Evolutionary conservation across 2,888 invertebrate species (phyloP).

Genomic region (Plagiodera versicolora): DNA sequence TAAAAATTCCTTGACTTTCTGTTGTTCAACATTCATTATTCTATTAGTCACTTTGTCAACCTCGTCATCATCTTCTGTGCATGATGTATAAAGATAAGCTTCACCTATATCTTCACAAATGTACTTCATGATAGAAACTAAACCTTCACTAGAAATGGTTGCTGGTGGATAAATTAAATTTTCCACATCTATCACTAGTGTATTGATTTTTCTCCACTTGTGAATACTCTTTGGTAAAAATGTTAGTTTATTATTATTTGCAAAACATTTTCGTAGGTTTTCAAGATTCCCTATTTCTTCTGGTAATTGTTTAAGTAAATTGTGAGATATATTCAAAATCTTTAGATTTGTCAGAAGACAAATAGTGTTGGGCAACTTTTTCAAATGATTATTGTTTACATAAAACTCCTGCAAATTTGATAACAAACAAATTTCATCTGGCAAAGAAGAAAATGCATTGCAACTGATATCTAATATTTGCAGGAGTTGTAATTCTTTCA

Average conservation of each 20-base stretch:
- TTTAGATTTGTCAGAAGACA: constrained; percentile 65
- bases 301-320: constrained; percentile 67
- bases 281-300: constrained; percentile 65
- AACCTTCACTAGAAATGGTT: constrained; percentile 63
- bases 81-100: background rate
- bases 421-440: constrained; percentile 67
- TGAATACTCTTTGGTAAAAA: constrained; percentile 68
- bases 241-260: constrained; percentile 62
- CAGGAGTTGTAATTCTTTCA: constrained; percentile 69
- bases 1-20: constrained; percentile 58
- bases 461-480: constrained; percentile 67
- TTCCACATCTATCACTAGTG: constrained; percentile 64
- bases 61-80: background rate
- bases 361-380: constrained; percentile 69
- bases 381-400: constrained; percentile 71
- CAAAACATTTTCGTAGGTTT: constrained; percentile 62
- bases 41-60: background rate
- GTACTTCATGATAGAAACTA: constrained; percentile 67
- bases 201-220: constrained; percentile 63
- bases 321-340: constrained; percentile 71
- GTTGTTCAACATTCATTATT: constrained; percentile 53
- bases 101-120: constrained; percentile 52
- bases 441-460: constrained; percentile 67
- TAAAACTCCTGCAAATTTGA: constrained; percentile 73
- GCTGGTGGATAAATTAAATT: constrained; percentile 68